Base-by-base conservation (phyloP, 1,140 invertebrate genomes). In the Glomeris maerens region DNA sequence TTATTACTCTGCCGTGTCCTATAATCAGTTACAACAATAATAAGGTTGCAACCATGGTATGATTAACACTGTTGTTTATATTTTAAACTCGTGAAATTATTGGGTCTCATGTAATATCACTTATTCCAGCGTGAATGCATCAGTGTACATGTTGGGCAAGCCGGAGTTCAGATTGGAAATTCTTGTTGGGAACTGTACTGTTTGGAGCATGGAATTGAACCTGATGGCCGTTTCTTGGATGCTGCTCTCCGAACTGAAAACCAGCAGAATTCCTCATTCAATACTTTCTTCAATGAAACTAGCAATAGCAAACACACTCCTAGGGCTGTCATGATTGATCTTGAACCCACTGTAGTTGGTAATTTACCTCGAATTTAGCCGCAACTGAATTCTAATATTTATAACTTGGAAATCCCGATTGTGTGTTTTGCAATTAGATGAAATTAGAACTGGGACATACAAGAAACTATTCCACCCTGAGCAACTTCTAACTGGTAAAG, bases 291-390 rank as follows among this genome's bases (percentile, higher is more conserved):
- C 65, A 73, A 72, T 52, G 78, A 81, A 60, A 79, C 80, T 38
- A 81, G 81, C 21, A 76, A 82, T 40, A 85, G 83, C 46, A 89
- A 89, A 64, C 84, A 88, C 66, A 83, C 89, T 21, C 84, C 84
- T 1, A 67, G 84, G 54, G 84, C 84, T 10, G 79, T 72, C 44
- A 88, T 87, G 62, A 81, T 90, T 2, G 86, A 91, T 66, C 68
- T 90, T 52, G 86, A 91, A 64, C 84, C 86, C 5, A 87, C 84
- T 54, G 84, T 87, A 20, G 82, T 89, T 14, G 84, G 83, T 83
- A 57, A 70, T 74, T 68, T 61, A 13, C 40, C 20, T 5, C 10
- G 17, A 45, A n/a, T 36, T 36, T 36, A 36, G 31, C 31, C 31
- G n/a, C 31, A 36, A n/a, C n/a, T 36, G 31, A 36, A 36, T 10